Evolutionary conservation across 1,140 invertebrate species (phyloP), one percentile per base, ranked within the genome.

Genomic region (Dryas iulia): DNA sequence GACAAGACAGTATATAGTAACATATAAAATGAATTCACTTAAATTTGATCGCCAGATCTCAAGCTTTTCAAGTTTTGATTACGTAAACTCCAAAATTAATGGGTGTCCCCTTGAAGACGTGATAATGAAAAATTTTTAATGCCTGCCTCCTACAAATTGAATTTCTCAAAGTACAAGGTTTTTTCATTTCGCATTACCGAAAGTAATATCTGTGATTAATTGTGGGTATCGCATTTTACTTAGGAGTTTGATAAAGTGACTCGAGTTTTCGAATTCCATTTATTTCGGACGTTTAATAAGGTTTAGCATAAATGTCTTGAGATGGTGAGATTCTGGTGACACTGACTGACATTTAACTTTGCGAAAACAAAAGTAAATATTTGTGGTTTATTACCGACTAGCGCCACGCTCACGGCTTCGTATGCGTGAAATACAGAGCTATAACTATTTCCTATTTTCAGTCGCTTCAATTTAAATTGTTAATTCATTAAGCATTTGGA

Each of bases 51-150:
- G 14, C 21, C 14, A 21, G 18, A n/a, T 10, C 7, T 25, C 5
- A 47, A 61, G 54, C 31, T 39, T 35, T 21, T 54, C 72, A 57
- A 73, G 66, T 78, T 82, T 81, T 78, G 78, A 85, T 83, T 76
- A 78, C 79, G 72, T 23, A 80, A 82, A 71, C 6, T 81, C 77
- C 71, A 63, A 83, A 87, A 87, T 87, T 84, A 86, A 87, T 85
- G 76, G 76, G 59, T 52, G 53, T 66, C 65, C 75, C 56, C 56
- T 64, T 47, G 56, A 21, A 21, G 8, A 58, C 58, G 71, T 68
- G 66, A 81, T 84, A 86, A 89, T 87, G 82, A 88, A 86, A 84
- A 83, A 86, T 82, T 10, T 47, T 47, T 79, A 79, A 83, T 82
- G 79, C 72, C 72, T 66, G 56, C 65, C 66, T 73, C 68, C 71